phyloP scores from a whole-genome alignment of 2,113 vertebrate species.

The Ivindomyrus marchei region DNA sequence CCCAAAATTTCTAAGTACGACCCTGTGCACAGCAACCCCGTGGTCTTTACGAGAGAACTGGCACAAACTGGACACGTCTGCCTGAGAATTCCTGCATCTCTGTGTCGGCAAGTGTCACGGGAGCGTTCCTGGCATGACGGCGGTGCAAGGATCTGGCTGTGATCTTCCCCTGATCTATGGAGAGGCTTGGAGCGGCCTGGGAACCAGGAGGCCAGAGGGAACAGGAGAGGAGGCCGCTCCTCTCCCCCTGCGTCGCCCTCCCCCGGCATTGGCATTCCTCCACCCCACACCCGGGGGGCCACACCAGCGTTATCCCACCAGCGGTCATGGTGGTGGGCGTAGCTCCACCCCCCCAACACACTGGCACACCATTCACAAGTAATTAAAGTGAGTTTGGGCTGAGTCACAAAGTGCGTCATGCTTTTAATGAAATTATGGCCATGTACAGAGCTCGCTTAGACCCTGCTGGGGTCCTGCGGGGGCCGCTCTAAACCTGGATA shows the following conservation, averaged over 20 bases:
- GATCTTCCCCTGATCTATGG: not conserved
- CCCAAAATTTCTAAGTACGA: not conserved
- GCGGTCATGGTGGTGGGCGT: conserved; percentile 52
- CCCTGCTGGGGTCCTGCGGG: conserved; percentile 17
- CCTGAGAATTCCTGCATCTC: not conserved
- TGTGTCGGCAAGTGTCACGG: not conserved
- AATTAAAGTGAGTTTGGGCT: conserved; percentile 73
- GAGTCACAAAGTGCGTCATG: conserved; percentile 70
- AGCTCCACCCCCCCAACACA: conserved; percentile 36
- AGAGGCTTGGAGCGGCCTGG: conserved; percentile 27
- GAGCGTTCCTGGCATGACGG: not conserved
- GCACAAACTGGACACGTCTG: not conserved
- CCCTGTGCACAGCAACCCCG: not conserved
- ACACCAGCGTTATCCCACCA: conserved; percentile 61
- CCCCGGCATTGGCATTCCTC: conserved; percentile 29
- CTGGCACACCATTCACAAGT: conserved; percentile 62
- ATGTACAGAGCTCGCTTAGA: conserved; percentile 48
- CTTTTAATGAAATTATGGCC: conserved; percentile 67
- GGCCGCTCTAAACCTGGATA: conserved; percentile 17
- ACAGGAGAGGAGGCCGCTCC: not conserved
- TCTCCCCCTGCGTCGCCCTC: not conserved
- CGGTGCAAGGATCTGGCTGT: not conserved
- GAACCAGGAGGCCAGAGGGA: conserved; percentile 25
- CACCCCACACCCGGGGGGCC: not conserved
- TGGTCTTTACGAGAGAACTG: not conserved